Evolutionary conservation across 2,888 invertebrate species (phyloP).

Genomic region (Trichogramma dendrolimi): DNA sequence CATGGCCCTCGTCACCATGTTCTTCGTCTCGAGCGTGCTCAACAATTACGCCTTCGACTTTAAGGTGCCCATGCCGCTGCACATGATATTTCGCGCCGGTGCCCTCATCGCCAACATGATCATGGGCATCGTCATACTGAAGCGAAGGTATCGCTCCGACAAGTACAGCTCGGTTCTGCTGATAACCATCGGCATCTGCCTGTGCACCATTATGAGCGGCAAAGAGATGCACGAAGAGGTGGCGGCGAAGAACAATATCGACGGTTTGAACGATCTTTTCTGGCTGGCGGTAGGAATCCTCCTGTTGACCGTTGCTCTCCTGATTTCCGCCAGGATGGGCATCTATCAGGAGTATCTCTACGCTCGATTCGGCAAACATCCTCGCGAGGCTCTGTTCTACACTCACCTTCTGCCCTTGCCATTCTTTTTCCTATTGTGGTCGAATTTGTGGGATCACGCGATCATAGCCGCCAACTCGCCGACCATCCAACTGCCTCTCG

Average conservation of each 20-base stretch:
- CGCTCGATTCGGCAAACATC: slow-evolving; percentile 82
- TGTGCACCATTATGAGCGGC: slow-evolving; percentile 85
- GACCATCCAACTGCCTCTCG: slow-evolving; percentile 56
- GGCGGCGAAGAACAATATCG: slow-evolving; percentile 48
- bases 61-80: slow-evolving; percentile 94
- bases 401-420: slow-evolving; percentile 88
- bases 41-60: slow-evolving; percentile 95
- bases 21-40: slow-evolving; percentile 85
- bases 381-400: slow-evolving; percentile 80
- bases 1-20: slow-evolving; percentile 75
- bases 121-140: slow-evolving; percentile 84
- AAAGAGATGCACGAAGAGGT: slow-evolving; percentile 61
- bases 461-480: slow-evolving; percentile 66
- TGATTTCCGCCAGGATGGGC: slow-evolving; percentile 92
- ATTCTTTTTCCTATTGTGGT: slow-evolving; percentile 74
- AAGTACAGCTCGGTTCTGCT: slow-evolving; percentile 89
- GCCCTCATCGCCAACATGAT: slow-evolving; percentile 95
- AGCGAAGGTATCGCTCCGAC: slow-evolving; percentile 71
- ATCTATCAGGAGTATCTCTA: slow-evolving; percentile 88
- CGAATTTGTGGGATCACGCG: slow-evolving; percentile 74
- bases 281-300: slow-evolving; percentile 70
- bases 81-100: slow-evolving; percentile 96
- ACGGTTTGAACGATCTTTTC: slow-evolving; percentile 56
- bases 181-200: slow-evolving; percentile 84
- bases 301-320: slow-evolving; percentile 79